Evolutionary conservation across 2,797 vertebrate species (phyloP).

Genomic region (Pyrocephalus nanus): DNA sequence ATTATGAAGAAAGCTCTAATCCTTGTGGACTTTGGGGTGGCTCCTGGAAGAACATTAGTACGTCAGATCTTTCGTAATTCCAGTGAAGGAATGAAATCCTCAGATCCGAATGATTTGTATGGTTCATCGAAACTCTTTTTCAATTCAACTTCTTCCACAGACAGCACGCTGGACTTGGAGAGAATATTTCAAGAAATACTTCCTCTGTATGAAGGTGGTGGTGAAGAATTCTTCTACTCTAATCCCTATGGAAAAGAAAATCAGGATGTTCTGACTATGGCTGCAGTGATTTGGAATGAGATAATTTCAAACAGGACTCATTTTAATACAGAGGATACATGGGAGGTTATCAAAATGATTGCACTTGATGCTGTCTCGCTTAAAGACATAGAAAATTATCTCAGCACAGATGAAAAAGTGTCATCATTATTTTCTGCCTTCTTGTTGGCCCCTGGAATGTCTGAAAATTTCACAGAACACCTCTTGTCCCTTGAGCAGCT

Average conservation of each 20-base stretch:
- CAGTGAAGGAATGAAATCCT: not conserved
- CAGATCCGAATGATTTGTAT: not conserved
- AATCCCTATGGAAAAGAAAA: not conserved
- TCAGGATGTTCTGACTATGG: slow-evolving; percentile 20
- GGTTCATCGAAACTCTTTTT: not conserved
- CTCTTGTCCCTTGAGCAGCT: slow-evolving; percentile 4
- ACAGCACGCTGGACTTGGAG: not conserved
- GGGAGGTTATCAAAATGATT: slow-evolving; percentile 50
- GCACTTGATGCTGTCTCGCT: not conserved
- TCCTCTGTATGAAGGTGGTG: not conserved
- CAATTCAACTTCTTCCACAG: not conserved
- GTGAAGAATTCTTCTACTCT: not conserved
- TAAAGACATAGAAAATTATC: slow-evolving; percentile 11
- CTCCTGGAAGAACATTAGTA: not conserved
- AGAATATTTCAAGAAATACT: not conserved
- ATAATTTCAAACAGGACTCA: slow-evolving; percentile 11
- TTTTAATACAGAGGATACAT: slow-evolving; percentile 24
- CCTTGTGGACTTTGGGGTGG: not conserved
- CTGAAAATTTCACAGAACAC: not conserved
- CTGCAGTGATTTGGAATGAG: slow-evolving; percentile 53
- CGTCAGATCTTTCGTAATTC: not conserved
- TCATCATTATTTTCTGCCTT: slow-evolving; percentile 48
- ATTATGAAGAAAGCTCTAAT: slow-evolving; percentile 7
- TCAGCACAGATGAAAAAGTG: not conserved
- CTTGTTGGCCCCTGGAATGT: not conserved